Percentiles rank a stretch among this genome's conserved stretches.
Evolutionary conservation across 2,113 vertebrate genomes (phyloP).

Genomic region (Tachysurus vachellii): DNA sequence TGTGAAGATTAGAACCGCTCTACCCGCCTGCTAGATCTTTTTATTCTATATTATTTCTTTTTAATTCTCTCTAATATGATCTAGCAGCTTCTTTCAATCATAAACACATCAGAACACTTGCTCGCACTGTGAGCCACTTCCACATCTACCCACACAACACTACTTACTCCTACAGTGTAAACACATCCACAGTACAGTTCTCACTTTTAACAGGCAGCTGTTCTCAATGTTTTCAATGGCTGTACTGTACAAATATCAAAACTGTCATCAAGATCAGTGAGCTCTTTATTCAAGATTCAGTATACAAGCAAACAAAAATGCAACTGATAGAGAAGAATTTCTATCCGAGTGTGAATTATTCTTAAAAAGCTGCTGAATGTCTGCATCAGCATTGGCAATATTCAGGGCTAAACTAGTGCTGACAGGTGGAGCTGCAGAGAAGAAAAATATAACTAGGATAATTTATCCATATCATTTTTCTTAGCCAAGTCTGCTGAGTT

Average conservation of each 20-base stretch:
- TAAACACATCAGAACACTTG: background rate
- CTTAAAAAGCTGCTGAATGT: background rate
- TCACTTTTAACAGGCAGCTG: background rate
- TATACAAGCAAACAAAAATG: background rate
- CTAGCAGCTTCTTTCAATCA: background rate
- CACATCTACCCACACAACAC: background rate
- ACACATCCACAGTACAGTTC: background rate
- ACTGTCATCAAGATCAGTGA: background rate
- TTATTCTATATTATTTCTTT: background rate
- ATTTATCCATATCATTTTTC: conserved; percentile 53
- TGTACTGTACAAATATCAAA: background rate
- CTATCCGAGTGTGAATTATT: background rate
- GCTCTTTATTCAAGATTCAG: background rate
- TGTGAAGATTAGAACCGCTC: background rate
- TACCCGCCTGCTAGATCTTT: background rate
- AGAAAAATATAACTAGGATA: conserved; percentile 46
- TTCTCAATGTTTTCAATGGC: background rate
- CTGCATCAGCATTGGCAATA: background rate
- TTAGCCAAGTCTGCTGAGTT: conserved; percentile 47
- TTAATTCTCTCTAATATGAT: background rate
- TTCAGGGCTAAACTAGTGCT: background rate
- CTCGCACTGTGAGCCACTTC: background rate
- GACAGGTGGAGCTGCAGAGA: conserved; percentile 18
- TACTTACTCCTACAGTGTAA: background rate
- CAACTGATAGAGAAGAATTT: background rate